Base-by-base conservation (phyloP, 2,113 vertebrate species). In the Cryptomyrus ogoouensis region DNA sequence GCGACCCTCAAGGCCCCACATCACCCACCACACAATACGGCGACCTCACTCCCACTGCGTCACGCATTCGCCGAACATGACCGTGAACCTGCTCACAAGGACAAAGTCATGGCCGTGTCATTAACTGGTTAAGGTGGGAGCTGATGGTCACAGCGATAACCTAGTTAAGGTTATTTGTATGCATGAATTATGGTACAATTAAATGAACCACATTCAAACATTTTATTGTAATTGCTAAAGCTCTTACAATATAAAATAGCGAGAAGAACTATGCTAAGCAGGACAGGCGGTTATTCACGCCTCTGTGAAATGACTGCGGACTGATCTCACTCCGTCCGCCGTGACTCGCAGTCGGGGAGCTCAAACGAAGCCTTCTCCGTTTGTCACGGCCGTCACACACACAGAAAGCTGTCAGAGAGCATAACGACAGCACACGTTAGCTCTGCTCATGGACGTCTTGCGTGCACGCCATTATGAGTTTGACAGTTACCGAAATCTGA, bases 1-100 rank as follows among this genome's bases (percentile, higher is more conserved):
- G 35, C 12, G 85, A 39, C 90, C 89, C 44, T 19, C 77, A 70
- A 87, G 89, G 91, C 35, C 27, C 5, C 42, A 39, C 52, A 15
- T 24, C 58, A 66, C 15, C 7, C 13, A 7, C n/a, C 12, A 19
- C 84, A 53, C 84, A 52, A 35, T 50, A 13, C 27, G 15, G 49
- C 19, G 49, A 27, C 47, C n/a, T 53, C 85, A 53, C 31, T 35
- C 13, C n/a, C 24, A 31, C 21, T n/a, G 84, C n/a, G 27, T 52
- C 49, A 52, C 10, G 1, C 85, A 53, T 53, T 84, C 31, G 53
- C 4, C 5, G 0, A 3, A 31, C 8, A 21, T 5, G 3, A 19
- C 47, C 15, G 6, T 52, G n/a, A 39, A 87, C 5, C 85, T 53
- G 85, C 50, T 87, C 50, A 13, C 85, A 42, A 53, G 50, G 27